A percentile compares a stretch with the other conserved stretches of the same genome.
Evolutionary conservation across 2,113 vertebrate genomes (phyloP).

Genomic region (Planiliza haematocheilus): DNA sequence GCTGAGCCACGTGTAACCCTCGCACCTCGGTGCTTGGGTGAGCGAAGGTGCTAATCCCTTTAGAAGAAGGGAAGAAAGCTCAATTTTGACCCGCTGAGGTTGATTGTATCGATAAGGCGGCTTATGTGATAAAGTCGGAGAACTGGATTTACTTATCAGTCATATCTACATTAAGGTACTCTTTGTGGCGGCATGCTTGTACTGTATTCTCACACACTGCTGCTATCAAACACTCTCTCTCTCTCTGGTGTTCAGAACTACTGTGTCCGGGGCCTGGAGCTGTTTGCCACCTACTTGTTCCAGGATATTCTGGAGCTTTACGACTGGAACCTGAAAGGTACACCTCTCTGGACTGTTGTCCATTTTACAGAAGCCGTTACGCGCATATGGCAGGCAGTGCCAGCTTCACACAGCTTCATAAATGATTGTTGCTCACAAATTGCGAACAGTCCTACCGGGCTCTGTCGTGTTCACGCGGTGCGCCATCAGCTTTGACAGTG

Average conservation of each 20-base stretch:
- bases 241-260: slow-evolving; percentile 88
- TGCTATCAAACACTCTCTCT: not conserved
- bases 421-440: not conserved
- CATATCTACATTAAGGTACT: slow-evolving; percentile 35
- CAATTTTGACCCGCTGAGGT: slow-evolving; percentile 37
- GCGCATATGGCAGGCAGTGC: not conserved
- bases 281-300: slow-evolving; percentile 94
- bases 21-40: slow-evolving; percentile 37
- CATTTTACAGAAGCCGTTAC: not conserved
- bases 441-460: not conserved
- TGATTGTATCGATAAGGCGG: slow-evolving; percentile 60
- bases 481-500: not conserved
- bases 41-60: slow-evolving; percentile 67
- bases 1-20: slow-evolving; percentile 64
- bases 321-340: slow-evolving; percentile 98
- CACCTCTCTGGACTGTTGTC: not conserved
- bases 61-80: slow-evolving; percentile 45
- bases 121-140: slow-evolving; percentile 56
- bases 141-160: slow-evolving; percentile 63
- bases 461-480: not conserved
- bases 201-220: not conserved
- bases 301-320: slow-evolving; percentile 96
- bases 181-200: not conserved
- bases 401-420: not conserved
- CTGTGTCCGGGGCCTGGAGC: slow-evolving; percentile 94